phyloP scores from a whole-genome alignment of 1,140 invertebrate genomes.

The Lucilia cuprina region DNA sequence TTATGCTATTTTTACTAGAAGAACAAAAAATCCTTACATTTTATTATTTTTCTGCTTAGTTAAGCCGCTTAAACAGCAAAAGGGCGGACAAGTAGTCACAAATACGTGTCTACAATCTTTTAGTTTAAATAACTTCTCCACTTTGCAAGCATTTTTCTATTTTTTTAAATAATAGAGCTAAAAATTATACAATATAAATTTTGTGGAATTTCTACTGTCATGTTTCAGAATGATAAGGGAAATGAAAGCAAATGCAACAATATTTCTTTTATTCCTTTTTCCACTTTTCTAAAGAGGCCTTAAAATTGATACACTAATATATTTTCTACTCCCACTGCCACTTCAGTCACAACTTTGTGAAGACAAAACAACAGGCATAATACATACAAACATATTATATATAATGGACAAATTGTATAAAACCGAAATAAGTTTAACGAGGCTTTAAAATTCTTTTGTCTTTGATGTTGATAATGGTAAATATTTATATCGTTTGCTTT shows the following conservation, averaged over 20 bases:
- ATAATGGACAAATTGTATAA: too few species aligned
- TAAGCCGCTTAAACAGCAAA: slow-evolving; percentile 5
- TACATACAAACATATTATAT: too few species aligned
- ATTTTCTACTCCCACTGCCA: neutral
- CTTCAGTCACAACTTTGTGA: too few species aligned
- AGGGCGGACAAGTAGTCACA: neutral
- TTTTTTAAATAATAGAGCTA: too few species aligned
- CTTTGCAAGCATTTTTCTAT: too few species aligned
- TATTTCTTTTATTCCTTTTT: neutral
- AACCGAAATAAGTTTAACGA: too few species aligned
- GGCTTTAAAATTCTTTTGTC: too few species aligned
- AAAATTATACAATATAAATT: neutral
- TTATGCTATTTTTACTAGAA: neutral
- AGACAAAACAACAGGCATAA: too few species aligned
- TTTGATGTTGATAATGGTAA: too few species aligned
- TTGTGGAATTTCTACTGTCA: neutral
- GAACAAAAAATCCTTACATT: neutral
- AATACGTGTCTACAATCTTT: neutral
- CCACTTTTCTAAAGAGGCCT: neutral
- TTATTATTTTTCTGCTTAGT: neutral
- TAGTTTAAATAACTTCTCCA: neutral
- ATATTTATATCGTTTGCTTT: too few species aligned
- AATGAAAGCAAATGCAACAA: neutral
- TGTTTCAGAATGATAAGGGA: neutral
- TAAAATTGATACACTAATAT: neutral